phyloP scores from a whole-genome alignment of 2,888 invertebrate species.

The Drosophila kambysellisi region DNA sequence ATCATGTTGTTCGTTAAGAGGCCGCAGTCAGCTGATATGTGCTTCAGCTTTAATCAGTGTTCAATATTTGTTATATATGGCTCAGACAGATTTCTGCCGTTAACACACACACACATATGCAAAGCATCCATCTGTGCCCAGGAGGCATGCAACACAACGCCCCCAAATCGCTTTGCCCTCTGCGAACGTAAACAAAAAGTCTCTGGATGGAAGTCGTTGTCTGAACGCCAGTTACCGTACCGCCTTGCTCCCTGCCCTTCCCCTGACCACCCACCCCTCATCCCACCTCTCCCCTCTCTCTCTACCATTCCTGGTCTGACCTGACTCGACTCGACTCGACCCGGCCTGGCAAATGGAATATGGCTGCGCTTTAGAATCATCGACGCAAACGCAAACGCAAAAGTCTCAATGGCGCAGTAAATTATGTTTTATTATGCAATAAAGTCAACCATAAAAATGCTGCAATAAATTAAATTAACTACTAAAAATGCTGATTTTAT shows the following conservation, averaged over 20 bases:
- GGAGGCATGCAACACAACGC: constrained; percentile 40
- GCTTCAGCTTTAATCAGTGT: constrained; percentile 45
- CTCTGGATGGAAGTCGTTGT: constrained; percentile 15
- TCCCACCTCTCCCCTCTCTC: not conserved
- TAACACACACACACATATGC: constrained; percentile 8
- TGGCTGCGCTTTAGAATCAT: constrained; percentile 76
- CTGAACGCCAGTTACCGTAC: constrained; percentile 24
- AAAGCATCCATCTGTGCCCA: constrained; percentile 35
- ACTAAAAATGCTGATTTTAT: constrained; percentile 85
- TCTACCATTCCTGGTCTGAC: not conserved
- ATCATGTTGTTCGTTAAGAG: constrained; percentile 28
- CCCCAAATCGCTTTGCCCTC: constrained; percentile 20
- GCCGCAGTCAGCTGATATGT: constrained; percentile 16
- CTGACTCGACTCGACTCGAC: constrained; percentile 5
- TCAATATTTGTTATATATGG: constrained; percentile 29
- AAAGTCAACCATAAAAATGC: constrained; percentile 86
- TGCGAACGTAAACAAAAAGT: constrained; percentile 41
- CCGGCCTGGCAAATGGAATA: constrained; percentile 41
- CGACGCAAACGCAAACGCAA: constrained; percentile 78
- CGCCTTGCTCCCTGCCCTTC: not conserved
- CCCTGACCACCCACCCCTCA: not conserved
- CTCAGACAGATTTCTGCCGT: not conserved
- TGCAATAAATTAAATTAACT: constrained; percentile 86
- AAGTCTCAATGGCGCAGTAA: constrained; percentile 85
- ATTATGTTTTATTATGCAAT: constrained; percentile 86